Evolutionary conservation across 2,113 vertebrate species (phyloP), one percentile per base, ranked within the genome.

Genomic region (Mastomys coucha): DNA sequence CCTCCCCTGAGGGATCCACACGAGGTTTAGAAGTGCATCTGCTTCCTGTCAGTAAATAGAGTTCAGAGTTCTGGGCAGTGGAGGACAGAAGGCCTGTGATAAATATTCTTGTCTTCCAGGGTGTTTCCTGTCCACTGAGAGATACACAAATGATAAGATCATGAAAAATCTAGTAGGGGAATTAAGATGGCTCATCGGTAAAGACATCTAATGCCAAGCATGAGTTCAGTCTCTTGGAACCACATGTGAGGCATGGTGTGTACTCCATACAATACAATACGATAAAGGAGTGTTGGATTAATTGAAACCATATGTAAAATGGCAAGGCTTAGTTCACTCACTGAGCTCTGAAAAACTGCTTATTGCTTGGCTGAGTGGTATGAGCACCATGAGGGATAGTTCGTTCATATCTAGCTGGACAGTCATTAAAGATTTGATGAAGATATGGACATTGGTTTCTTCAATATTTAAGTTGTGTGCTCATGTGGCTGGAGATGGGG

Each of bases 1-100:
- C 67, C 33, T 26, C 39, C 85, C 14, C 39, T 0, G 0, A 14
- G 60, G 60, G 31, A 7, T 13, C 16, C 22, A 33, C 17, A 1
- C 19, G 45, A 56, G 53, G 16, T 58, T 60, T 10, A 58, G 22
- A 69, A 76, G 22, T 5, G 20, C 17, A 87, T 1, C 45, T n/a
- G 3, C 33, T 42, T 7, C 45, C n/a, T 0, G 11, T 53, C 24
- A 77, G 33, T 31, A 13, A 0, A 1, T 3, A 42, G 5, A 51
- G 70, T 65, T 86, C 81, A 76, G 24, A 58, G 3, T 7, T 19
- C 0, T 36, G 22, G 87, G 2, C 33, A 2, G 17, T 0, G 4
- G 78, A 13, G 58, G 58, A 24, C 12, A 28, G 1, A 10, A 70
- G 65, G 60, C 4, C 0, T 26, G 45, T 33, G 12, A 13, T 67